Percentiles rank a stretch among this genome's conserved stretches.
phyloP scores from a whole-genome alignment of 2,888 invertebrate species.

The Alsophila aescularia region DNA sequence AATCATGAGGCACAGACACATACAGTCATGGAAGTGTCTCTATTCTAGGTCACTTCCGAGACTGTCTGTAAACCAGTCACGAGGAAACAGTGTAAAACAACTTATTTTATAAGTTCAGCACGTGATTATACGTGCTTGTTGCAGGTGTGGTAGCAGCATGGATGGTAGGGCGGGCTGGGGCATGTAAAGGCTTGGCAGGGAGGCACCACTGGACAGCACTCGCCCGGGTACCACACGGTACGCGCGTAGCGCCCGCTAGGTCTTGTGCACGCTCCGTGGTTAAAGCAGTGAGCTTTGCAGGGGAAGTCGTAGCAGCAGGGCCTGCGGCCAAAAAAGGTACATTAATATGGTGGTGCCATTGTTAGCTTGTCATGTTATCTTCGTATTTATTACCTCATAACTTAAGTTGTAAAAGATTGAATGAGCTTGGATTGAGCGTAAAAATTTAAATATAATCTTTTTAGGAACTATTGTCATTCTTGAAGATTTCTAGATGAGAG shows the following conservation, averaged over 20 bases:
- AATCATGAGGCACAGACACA: too few species aligned
- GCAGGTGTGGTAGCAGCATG: constrained; percentile 73
- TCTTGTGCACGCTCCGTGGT: constrained; percentile 72
- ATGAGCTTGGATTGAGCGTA: too few species aligned
- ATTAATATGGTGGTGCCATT: neutral
- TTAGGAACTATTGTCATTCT: too few species aligned
- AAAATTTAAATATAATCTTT: too few species aligned
- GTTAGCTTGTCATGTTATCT: neutral
- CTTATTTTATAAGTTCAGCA: too few species aligned
- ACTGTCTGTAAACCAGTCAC: too few species aligned
- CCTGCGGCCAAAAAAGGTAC: constrained; percentile 45
- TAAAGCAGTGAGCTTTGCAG: constrained; percentile 78
- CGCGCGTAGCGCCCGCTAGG: constrained; percentile 76
- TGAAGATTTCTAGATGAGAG: too few species aligned
- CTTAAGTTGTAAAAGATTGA: too few species aligned
- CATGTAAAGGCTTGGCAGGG: constrained; percentile 77
- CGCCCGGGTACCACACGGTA: constrained; percentile 77
- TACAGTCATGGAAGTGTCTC: too few species aligned
- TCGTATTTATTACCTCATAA: neutral
- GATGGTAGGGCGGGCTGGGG: constrained; percentile 76
- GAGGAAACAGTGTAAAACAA: too few species aligned
- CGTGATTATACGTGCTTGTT: constrained; percentile 65
- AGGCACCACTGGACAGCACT: constrained; percentile 67
- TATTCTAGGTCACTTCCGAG: too few species aligned
- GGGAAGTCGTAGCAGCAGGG: constrained; percentile 79